Evolutionary conservation across 2,888 invertebrate genomes (phyloP).

Genomic region (Diaprepes abbreviatus): DNA sequence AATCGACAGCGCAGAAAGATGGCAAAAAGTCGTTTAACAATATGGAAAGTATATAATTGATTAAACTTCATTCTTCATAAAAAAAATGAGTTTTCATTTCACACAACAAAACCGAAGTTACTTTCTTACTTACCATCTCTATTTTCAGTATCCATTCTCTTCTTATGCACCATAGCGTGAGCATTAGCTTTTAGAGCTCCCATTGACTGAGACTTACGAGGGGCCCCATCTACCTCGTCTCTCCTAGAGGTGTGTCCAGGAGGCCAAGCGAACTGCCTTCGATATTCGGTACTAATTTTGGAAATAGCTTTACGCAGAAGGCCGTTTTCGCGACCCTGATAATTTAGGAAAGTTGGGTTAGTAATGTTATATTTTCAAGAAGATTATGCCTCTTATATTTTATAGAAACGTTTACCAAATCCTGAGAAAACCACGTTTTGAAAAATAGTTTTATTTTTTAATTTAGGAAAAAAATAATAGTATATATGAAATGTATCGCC

Average conservation of each 20-base stretch:
- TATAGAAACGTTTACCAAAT: background rate
- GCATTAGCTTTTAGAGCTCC: conserved; percentile 81
- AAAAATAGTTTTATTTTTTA: too few species aligned
- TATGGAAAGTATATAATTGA: too few species aligned
- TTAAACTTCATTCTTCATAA: too few species aligned
- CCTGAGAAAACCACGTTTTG: too few species aligned
- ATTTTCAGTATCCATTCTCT: conserved; percentile 66
- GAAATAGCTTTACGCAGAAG: conserved; percentile 80
- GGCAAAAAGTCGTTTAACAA: too few species aligned
- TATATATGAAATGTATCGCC: too few species aligned
- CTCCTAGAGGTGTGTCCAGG: conserved; percentile 68
- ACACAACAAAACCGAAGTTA: too few species aligned
- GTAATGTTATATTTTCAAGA: conserved; percentile 27
- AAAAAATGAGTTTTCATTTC: too few species aligned
- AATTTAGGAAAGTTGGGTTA: conserved; percentile 32
- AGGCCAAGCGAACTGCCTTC: conserved; percentile 93
- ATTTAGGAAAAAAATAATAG: too few species aligned
- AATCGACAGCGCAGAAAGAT: too few species aligned
- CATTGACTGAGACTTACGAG: conserved; percentile 90
- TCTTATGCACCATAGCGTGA: conserved; percentile 67
- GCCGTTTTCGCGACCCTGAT: conserved; percentile 70
- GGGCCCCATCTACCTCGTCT: conserved; percentile 70
- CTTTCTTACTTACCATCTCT: conserved; percentile 63
- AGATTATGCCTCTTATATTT: background rate
- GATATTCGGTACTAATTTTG: conserved; percentile 87